Evolutionary conservation across 2,113 vertebrate genomes (phyloP), one percentile per base, ranked within the genome.

Genomic region (Campylomormyrus tamandua): DNA sequence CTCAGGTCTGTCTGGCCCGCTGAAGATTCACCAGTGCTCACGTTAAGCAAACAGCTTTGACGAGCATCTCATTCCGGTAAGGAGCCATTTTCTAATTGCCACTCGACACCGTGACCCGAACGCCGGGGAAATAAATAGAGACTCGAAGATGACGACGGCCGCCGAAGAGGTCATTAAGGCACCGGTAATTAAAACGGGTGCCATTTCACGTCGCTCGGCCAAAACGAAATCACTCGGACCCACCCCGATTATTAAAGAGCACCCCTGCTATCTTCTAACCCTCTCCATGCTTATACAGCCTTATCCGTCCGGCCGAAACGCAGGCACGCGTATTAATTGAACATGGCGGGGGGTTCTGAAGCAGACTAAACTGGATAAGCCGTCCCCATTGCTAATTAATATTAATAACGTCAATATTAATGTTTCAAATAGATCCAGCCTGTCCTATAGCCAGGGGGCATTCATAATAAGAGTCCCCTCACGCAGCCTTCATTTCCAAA

Each of bases 381-480:
- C 15, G 35, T 80, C 15, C 35, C 74, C 74, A 80, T 42, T 80
- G 74, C 74, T 80, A 80, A 42, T 80, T 80, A 80, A 80, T 80
- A 80, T 80, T 80, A 80, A 80, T 80, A 80, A 80, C 31, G 35
- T 80, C 74, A 80, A 80, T 80, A 80, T 80, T 80, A 80, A 80
- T 80, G 74, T 80, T 86, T 86, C 83, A 86, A 86, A 86, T 49
- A 50, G 83, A 27, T 86, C 83, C 39, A 48, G 24, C 46, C 48
- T 86, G 45, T 49, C 17, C 83, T 27, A 86, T 31, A 86, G 83
- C 46, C 5, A 9, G 4, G 48, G 17, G 83, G n/a, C 45, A 86
- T n/a, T 31, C 21, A 9, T 39, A 50, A 86, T 15, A 86, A 24
- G 21, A 86, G 24, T 27, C 83, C 46, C 24, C 24, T 86, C 24